Evolutionary conservation across 2,113 vertebrate species (phyloP), one percentile per base, ranked within the genome.

Genomic region (Alligator mississippiensis): DNA sequence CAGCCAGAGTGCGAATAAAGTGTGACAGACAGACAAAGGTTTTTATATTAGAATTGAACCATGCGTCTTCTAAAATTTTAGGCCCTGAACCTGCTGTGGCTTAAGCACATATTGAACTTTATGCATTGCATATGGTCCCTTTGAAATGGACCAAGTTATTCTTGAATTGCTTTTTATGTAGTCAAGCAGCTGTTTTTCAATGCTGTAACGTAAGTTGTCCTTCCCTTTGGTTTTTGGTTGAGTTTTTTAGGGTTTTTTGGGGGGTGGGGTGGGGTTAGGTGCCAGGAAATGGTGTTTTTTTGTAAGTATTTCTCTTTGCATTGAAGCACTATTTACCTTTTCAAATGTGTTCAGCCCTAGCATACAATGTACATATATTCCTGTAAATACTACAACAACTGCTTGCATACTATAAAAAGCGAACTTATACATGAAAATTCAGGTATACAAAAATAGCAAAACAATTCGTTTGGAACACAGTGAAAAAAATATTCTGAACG

Each of bases 401-500:
- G 57, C 64, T 95, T 89, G n/a, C 77, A 59, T 61, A 84, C 87
- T 88, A 82, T 22, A n/a, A 89, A 63, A 88, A n/a, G 60, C 34
- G 87, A 94, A 94, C 79, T 78, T 19, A 82, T 68, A 85, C 77
- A 90, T 94, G 81, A 92, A 24, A 61, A 47, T 3, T 86, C 24
- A 62, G 47, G 85, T 82, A 90, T 92, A 88, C 58, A 85, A 11
- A 93, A 97, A 72, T 80, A 19, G 47, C 82, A 89, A 89, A 92
- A 86, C 82, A 55, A 60, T 96, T 92, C 95, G 87, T 92, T 61
- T 93, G 89, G 85, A 95, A 90, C 89, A 95, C 89, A 93, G 95
- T 94, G 89, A 85, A 92, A 11, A 84, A 86, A 92, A 85, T 96
- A 96, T 96, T 95, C 93, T 87, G 90, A 87, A 61, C 30, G 89